Percentiles rank a stretch among this genome's conserved stretches.
These are phyloP conservation scores for Apodemus agrarius DNA, from an alignment of 2,797 vertebrate species.

Conservation along the genomic window DNA sequence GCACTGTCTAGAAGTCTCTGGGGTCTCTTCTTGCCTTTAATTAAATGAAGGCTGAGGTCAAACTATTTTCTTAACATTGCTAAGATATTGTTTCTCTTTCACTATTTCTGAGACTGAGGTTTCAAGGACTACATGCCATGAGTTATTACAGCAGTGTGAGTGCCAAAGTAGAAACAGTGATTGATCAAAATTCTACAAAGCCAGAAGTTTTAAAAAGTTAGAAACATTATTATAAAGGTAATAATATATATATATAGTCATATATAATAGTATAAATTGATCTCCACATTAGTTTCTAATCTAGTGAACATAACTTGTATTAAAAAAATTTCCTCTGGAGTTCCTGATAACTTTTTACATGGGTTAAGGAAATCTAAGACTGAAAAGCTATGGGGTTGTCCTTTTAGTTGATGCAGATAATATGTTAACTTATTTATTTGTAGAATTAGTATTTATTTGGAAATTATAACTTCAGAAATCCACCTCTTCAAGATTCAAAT, in stretches of 20 bases:
- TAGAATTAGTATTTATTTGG: background rate
- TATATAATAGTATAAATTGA: background rate
- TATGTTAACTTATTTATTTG: background rate
- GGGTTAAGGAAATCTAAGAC: background rate
- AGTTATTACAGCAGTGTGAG: background rate
- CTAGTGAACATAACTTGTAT: background rate
- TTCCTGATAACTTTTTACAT: conserved; percentile 5
- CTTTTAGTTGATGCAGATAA: conserved; percentile 20
- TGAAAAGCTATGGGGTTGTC: background rate
- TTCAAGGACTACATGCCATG: background rate
- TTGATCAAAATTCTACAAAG: background rate
- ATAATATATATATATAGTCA: background rate
- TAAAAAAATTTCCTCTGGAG: background rate
- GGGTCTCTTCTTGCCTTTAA: background rate
- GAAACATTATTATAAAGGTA: background rate
- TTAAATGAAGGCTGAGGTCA: background rate
- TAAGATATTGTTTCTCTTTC: background rate
- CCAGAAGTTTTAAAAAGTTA: background rate
- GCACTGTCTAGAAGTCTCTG: background rate
- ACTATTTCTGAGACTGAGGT: background rate
- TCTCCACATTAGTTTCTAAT: background rate
- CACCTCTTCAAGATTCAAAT: conserved; percentile 16
- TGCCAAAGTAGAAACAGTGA: background rate
- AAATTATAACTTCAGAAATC: background rate
- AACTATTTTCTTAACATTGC: background rate